These are phyloP conservation scores for Acestrorhynchus altus DNA, from an alignment of 2,797 vertebrate species.

Conservation along the genomic window DNA sequence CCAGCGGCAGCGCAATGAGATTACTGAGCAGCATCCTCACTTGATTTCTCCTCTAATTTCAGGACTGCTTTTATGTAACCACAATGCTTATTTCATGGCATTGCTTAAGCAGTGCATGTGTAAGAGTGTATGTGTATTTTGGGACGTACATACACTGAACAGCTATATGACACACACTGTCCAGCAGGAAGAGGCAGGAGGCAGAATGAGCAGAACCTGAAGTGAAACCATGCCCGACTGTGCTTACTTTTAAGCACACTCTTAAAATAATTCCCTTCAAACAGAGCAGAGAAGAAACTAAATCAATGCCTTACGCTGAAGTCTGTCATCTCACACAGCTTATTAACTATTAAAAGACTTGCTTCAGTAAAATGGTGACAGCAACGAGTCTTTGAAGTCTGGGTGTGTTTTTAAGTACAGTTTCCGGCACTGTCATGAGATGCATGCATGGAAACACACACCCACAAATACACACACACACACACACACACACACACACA, in stretches of 20 bases:
- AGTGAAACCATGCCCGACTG: neutral
- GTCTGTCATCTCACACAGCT: neutral
- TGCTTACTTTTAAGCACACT: neutral
- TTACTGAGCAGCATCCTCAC: too few relatives aligned
- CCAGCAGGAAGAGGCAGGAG: neutral
- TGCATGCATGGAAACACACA: slow-evolving; percentile 5
- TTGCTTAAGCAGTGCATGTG: too few relatives aligned
- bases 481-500: neutral
- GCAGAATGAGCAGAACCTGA: neutral
- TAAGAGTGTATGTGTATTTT: too few relatives aligned
- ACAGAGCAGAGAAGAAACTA: neutral
- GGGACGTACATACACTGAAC: too few relatives aligned
- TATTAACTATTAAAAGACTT: slow-evolving; percentile 8
- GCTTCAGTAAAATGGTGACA: slow-evolving; percentile 3
- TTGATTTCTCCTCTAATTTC: too few relatives aligned
- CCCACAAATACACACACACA: neutral
- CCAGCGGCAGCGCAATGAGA: too few relatives aligned
- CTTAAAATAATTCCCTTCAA: neutral
- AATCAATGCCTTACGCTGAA: neutral
- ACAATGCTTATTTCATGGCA: too few relatives aligned
- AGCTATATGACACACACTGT: too few relatives aligned
- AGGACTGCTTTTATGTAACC: too few relatives aligned
- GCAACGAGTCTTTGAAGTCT: slow-evolving; percentile 18
- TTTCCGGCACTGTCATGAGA: slow-evolving; percentile 14
- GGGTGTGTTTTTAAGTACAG: neutral